Evolutionary conservation across 2,888 invertebrate genomes (phyloP), one percentile per base, ranked within the genome.

Genomic region (Neoaliturus tenellus): DNA sequence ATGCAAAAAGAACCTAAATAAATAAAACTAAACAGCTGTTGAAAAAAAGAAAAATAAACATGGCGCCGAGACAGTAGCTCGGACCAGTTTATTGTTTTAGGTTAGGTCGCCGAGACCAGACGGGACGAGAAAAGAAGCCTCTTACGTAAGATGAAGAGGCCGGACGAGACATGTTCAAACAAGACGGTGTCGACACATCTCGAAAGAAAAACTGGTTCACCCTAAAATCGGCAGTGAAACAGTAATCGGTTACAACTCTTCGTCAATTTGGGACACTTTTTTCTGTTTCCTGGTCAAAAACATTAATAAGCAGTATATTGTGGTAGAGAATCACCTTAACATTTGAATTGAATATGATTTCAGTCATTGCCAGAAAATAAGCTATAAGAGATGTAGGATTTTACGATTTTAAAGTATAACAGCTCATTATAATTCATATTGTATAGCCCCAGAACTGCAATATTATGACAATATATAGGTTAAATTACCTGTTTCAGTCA

Each of bases 81-180:
- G 62, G 31, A 31, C 62, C 62, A 31, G 62, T 62, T 62, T 2
- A 62, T 62, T 62, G 62, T 62, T 62, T 62, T 62, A 62, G 62
- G 28, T 62, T 62, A 62, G 62, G 62, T 62, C 62, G 62, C 3
- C 28, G 62, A 28, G 62, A 8, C 28, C 28, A 62, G 31, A 5
- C 28, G 17, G 62, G 25, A 17, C 6, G 12, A 17, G 12, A 10
- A 35, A 8, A 14, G 48, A 3, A 55, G 4, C 25, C 23, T 62
- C 23, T 62, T 62, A 17, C 62, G 62, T 28, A 28, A 62, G 17
- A 20, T 17, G 62, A 62, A 62, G 62, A 3, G 62, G 14, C 62
- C 62, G 12, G 62, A 62, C 62, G 28, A n/a, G 62, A 25, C 31
- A 6, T 62, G n/a, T 51, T 31, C 14, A 28, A 62, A 62, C 62